Evolutionary conservation across 2,888 invertebrate species (phyloP), one percentile per base, ranked within the genome.

Genomic region (Macropis europaea): DNA sequence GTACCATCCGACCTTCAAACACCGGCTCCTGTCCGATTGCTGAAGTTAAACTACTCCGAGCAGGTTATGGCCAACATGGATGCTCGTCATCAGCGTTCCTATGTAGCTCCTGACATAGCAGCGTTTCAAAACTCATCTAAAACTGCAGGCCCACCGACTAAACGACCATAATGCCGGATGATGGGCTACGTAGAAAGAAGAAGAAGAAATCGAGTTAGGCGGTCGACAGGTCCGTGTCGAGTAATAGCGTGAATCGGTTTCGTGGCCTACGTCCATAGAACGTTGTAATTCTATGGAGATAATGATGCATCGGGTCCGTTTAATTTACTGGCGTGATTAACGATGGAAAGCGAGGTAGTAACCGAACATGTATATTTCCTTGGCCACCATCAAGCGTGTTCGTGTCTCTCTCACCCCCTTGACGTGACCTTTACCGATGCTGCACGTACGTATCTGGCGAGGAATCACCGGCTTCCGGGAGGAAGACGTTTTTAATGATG

Each of bases 261-360:
- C 42, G 32, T 40, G 62, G 19, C 42, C 30, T 59, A 38, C 34
- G 7, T 52, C 24, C 11, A 19, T 15, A 52, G 66, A 59, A 74
- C 75, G 71, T 71, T 66, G 79, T 63, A 76, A 53, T 61, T 61
- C 64, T 15, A 42, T 19, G 47, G 53, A 47, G 63, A 59, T 72
- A 73, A 73, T 72, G 75, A 76, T 70, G 71, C 69, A 77, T 74
- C 69, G 66, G 68, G 48, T 80, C 60, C 77, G 68, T 77, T 79
- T 81, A 80, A 79, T 79, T 80, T 80, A 66, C 74, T 50, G 61
- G 61, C 59, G 76, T 77, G 79, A 79, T 79, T 79, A 79, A 80
- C 79, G 81, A 77, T 79, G 75, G 79, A 79, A 79, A 79, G 79
- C 63, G 73, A 69, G 67, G 70, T 73, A 66, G 73, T 62, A 66